Base-by-base conservation (phyloP, 2,797 vertebrate species). In the Dendrocincla fuliginosa region DNA sequence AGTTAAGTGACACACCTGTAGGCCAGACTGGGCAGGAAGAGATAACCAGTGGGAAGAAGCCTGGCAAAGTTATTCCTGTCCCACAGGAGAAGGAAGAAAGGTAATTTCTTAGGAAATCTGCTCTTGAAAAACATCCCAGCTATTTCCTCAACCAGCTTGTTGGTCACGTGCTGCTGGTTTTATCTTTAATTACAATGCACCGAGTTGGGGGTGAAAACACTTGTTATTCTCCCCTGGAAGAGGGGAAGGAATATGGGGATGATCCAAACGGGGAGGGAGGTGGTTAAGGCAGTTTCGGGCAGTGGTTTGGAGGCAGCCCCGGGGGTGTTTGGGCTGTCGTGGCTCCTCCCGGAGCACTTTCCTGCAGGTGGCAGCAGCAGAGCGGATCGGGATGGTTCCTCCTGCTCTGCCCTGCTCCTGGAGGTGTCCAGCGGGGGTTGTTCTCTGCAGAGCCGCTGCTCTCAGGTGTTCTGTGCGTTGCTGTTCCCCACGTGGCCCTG, bases 321-420 rank as follows among this genome's bases (percentile, higher is more conserved):
- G 16, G 76, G 16, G 28, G 2, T 16, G 16, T 33, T 60, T 1
- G 53, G 33, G 60, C 19, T 28, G n/a, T 5, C 9, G 27, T 18
- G 33, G 44, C 27, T 0, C 30, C 57, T 59, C 32, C 49, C 15
- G 16, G 17, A 10, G 61, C 56, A 27, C 5, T 71, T 96, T 68
- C 97, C 97, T 61, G 97, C 95, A 98, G 98, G 63, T 97, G 98
- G 98, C 97, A 97, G 97, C 95, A 86, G 95, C 84, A 75, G 60
- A 94, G 64, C 89, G 69, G 63, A 2, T 5, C 50, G 59, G 27
- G 39, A 2, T 11, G 71, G 12, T 6, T 19, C 23, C 70, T 67
- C 17, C 76, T 33, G 42, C 69, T 65, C 12, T 14, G 33, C 6
- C 4, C 37, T 10, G 16, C 56, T 78, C 11, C 80, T 2, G 63